Evolutionary conservation across 2,888 invertebrate species (phyloP).

Genomic region (Priapulus caudatus): DNA sequence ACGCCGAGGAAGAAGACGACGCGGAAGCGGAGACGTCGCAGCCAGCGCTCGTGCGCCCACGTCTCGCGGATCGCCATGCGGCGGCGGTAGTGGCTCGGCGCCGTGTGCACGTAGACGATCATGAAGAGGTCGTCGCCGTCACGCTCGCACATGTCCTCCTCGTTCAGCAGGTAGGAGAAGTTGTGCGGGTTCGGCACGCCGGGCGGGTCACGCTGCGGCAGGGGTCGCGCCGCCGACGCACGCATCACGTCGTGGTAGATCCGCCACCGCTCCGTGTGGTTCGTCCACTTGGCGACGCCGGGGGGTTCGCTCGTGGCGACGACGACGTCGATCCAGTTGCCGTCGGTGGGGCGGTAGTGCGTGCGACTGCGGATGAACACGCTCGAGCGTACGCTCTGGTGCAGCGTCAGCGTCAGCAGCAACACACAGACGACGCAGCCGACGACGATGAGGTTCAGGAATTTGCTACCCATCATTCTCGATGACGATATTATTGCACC

Average conservation of each 20-base stretch:
- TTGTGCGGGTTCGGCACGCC: neutral
- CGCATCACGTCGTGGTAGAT: neutral
- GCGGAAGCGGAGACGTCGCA: neutral
- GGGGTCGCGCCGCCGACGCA: too few relatives aligned
- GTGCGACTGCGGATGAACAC: too few relatives aligned
- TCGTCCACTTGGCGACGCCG: neutral
- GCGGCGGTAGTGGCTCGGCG: neutral
- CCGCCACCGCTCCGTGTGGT: neutral
- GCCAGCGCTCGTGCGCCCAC: neutral
- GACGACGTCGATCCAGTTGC: too few relatives aligned
- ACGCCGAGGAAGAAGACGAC: neutral
- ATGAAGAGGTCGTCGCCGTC: neutral
- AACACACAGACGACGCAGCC: too few relatives aligned
- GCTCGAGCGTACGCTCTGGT: too few relatives aligned
- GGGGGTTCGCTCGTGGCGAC: too few relatives aligned
- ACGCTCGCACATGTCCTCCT: neutral
- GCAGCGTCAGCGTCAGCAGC: too few relatives aligned
- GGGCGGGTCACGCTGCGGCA: too few relatives aligned
- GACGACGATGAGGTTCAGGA: too few relatives aligned
- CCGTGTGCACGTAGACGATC: neutral
- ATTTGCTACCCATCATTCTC: too few relatives aligned
- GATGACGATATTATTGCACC: too few relatives aligned
- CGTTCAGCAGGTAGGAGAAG: neutral
- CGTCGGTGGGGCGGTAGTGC: too few relatives aligned
- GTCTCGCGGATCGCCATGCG: conserved; percentile 1